Evolutionary conservation across 2,797 vertebrate species (phyloP).

Genomic region (Tenualosa thibaudeaui): DNA sequence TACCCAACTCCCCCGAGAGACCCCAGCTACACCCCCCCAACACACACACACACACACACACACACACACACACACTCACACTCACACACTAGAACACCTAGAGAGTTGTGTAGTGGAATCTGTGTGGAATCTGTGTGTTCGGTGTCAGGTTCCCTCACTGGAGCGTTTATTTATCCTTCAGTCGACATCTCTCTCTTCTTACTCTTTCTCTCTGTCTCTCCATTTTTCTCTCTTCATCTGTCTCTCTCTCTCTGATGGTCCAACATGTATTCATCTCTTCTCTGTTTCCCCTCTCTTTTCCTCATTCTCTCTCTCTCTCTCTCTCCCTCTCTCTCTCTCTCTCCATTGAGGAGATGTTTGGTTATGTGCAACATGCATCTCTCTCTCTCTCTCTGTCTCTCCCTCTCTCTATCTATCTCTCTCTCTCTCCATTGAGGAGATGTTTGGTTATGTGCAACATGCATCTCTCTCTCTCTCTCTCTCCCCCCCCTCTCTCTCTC

Average conservation of each 20-base stretch:
- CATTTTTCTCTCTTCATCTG: not conserved
- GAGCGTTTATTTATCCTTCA: conserved; percentile 54
- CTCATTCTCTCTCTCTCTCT: not conserved
- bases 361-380: too few relatives aligned
- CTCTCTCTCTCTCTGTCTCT: conserved; percentile 18
- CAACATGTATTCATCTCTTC: not conserved
- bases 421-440: conserved; percentile 39
- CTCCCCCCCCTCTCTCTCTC: not conserved
- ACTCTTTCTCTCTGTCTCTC: not conserved
- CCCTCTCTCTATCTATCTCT: not conserved
- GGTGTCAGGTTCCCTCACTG: conserved; percentile 49
- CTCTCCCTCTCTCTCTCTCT: conserved; percentile 33
- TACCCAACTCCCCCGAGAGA: not conserved
- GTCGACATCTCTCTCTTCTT: not conserved
- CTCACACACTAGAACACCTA: not conserved
- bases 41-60: too few relatives aligned
- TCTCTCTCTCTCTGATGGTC: not conserved
- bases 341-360: not conserved
- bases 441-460: too few relatives aligned
- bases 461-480: not conserved
- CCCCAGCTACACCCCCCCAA: conserved; percentile 2
- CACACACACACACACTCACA: conserved; percentile 17
- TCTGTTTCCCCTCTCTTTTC: not conserved
- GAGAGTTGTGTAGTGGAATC: not conserved
- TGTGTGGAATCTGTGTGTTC: conserved; percentile 27